Percentiles rank a stretch among this genome's conserved stretches.
Evolutionary conservation across 2,888 invertebrate genomes (phyloP).

Genomic region (Drosophila affinis): DNA sequence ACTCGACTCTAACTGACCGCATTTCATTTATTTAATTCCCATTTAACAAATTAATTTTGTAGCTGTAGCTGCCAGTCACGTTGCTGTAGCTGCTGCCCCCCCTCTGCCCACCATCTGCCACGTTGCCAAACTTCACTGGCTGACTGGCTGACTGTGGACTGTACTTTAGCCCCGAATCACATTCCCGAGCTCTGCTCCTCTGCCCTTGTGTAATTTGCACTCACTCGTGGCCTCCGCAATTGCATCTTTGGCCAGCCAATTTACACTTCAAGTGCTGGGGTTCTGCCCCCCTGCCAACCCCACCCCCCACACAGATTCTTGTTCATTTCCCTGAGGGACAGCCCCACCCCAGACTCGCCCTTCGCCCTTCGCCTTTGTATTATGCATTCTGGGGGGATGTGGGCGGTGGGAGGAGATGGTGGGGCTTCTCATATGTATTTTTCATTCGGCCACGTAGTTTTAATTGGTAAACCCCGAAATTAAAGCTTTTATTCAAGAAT

Average conservation of each 20-base stretch:
- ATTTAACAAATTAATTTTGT: slow-evolving; percentile 39
- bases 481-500: slow-evolving; percentile 80
- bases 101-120: no score
- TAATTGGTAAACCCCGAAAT: slow-evolving; percentile 78
- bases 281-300: neutral
- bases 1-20: slow-evolving; percentile 31
- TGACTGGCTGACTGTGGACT: slow-evolving; percentile 16
- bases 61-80: slow-evolving; percentile 6
- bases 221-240: slow-evolving; percentile 20
- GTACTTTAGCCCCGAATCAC: slow-evolving; percentile 36
- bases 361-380: slow-evolving; percentile 49
- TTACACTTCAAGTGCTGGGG: slow-evolving; percentile 46
- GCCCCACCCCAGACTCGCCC: neutral
- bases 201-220: slow-evolving; percentile 27
- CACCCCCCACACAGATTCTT: neutral
- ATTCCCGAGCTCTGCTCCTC: slow-evolving; percentile 4
- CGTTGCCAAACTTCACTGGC: slow-evolving; percentile 40
- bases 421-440: slow-evolving; percentile 59
- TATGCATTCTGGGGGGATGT: slow-evolving; percentile 35
- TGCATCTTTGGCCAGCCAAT: slow-evolving; percentile 51
- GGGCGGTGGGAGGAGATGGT: neutral
- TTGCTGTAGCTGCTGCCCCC: slow-evolving; percentile 7
- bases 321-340: slow-evolving; percentile 20
- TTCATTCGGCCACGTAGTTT: slow-evolving; percentile 79
- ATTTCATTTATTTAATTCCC: slow-evolving; percentile 45